These are phyloP conservation scores for Uromys caudimaculatus DNA, from an alignment of 2,797 vertebrate genomes.

Conservation along the genomic window DNA sequence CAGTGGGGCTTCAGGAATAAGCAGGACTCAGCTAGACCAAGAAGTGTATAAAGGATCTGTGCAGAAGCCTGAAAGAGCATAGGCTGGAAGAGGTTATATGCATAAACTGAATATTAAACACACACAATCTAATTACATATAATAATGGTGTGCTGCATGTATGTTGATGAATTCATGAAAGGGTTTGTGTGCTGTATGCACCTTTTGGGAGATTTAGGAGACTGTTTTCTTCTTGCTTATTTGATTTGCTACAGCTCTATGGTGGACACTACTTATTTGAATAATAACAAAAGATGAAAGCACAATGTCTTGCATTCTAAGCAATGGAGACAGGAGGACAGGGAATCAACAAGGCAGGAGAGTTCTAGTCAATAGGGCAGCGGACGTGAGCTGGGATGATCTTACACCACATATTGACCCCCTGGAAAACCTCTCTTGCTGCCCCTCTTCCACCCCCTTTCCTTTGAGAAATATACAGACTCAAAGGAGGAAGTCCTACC, in stretches of 20 bases:
- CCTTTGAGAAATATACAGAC: neutral
- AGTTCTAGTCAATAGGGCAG: neutral
- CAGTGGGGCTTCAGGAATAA: neutral
- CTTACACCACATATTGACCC: neutral
- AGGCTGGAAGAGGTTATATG: neutral
- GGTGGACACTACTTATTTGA: neutral
- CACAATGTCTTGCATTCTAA: neutral
- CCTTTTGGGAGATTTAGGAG: neutral
- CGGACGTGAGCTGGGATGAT: neutral
- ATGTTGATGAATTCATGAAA: neutral
- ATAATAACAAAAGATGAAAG: neutral
- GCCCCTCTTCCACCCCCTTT: neutral
- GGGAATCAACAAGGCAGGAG: neutral
- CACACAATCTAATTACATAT: neutral
- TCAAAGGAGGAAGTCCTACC: neutral
- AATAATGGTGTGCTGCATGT: neutral
- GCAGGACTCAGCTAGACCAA: neutral
- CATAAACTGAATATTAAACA: neutral
- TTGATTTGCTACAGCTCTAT: constrained; percentile 31
- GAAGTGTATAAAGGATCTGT: neutral
- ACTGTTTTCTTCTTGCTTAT: constrained; percentile 34
- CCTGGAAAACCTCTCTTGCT: neutral
- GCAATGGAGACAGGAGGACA: neutral
- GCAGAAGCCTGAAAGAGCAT: neutral
- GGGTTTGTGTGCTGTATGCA: neutral